A percentile compares a stretch with the other conserved stretches of the same genome.
Conservation (phyloP, 2,797 vertebrate species). For the Bradypodion pumilum region DNA sequence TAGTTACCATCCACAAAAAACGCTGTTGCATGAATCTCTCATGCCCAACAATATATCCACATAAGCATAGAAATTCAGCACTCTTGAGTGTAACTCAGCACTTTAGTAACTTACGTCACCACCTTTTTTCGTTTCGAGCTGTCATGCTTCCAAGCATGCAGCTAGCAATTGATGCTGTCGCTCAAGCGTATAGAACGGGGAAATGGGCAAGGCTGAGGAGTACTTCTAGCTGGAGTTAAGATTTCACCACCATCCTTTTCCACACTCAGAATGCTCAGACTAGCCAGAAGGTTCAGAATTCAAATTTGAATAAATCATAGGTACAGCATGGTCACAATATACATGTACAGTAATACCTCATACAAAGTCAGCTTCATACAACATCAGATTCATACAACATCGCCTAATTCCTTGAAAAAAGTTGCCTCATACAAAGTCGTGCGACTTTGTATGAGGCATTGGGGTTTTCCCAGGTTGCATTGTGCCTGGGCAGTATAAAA, state of each 20-base stretch:
- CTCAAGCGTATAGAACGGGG: not conserved
- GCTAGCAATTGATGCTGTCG: not conserved
- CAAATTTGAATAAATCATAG: not conserved
- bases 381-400: too few relatives aligned
- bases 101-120: not conserved
- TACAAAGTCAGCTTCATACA: too few relatives aligned
- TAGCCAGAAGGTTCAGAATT: not conserved
- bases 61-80: not conserved
- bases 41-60: not conserved
- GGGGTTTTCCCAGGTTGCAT: too few relatives aligned
- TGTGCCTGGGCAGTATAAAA: too few relatives aligned
- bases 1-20: not conserved
- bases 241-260: not conserved
- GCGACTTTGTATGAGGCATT: too few relatives aligned
- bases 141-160: not conserved
- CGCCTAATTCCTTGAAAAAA: too few relatives aligned
- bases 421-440: too few relatives aligned
- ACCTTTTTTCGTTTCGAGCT: not conserved
- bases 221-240: not conserved
- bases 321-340: not conserved
- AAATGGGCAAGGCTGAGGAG: not conserved
- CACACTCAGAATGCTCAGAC: not conserved
- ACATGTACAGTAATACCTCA: too few relatives aligned
- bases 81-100: not conserved
- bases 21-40: not conserved